These are phyloP conservation scores for Volucella bombylans DNA, from an alignment of 2,888 invertebrate genomes.

Conservation along the genomic window DNA sequence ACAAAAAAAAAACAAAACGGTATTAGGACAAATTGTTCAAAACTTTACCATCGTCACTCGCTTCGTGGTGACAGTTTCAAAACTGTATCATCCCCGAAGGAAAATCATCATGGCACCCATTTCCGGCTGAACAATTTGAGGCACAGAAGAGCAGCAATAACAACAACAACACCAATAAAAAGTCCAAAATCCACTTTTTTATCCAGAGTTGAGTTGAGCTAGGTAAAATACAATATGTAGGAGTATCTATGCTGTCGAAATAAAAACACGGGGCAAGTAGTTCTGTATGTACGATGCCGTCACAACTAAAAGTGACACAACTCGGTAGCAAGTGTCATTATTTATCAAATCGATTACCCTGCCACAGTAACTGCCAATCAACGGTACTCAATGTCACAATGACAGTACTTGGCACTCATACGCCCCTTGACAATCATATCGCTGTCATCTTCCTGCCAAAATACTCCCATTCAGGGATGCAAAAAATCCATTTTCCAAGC, in stretches of 20 bases:
- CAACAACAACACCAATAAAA: background rate
- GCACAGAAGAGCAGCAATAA: background rate
- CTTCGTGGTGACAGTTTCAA: constrained; percentile 5
- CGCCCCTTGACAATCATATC: constrained; percentile 1
- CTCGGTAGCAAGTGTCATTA: constrained; percentile 41
- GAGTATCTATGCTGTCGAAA: no score
- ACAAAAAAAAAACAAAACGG: background rate
- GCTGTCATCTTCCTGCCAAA: constrained; percentile 49
- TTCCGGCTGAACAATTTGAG: constrained; percentile 23
- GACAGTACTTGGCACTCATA: constrained; percentile 13
- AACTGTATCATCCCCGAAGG: constrained; percentile 10
- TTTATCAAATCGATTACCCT: constrained; percentile 56
- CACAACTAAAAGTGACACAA: constrained; percentile 54
- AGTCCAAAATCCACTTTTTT: constrained; percentile 9
- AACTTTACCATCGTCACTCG: constrained; percentile 15
- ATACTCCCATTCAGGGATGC: constrained; percentile 35
- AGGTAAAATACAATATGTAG: no score
- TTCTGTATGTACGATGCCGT: constrained; percentile 43
- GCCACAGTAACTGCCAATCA: constrained; percentile 44
- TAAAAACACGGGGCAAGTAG: constrained; percentile 21
- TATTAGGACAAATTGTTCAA: constrained; percentile 27
- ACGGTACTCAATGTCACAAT: constrained; percentile 19
- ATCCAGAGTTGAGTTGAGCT: constrained; percentile 9
- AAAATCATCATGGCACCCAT: constrained; percentile 21
- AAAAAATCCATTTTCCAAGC: constrained; percentile 58